phyloP scores from a whole-genome alignment of 2,113 vertebrate species.

The Odobenus rosmarus region DNA sequence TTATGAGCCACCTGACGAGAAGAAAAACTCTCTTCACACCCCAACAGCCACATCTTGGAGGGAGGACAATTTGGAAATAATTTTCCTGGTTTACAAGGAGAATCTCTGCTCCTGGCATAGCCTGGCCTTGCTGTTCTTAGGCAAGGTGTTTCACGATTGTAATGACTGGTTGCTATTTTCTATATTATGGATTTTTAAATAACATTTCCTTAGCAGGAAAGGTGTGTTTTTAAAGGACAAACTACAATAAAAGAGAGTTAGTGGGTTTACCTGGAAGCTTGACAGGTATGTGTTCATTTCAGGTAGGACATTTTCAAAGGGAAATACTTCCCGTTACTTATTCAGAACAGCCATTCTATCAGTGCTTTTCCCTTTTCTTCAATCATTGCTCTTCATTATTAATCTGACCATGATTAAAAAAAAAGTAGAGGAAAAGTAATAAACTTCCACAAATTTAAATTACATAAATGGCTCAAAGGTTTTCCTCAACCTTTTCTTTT shows the following conservation, averaged over 20 bases:
- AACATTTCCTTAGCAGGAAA: conserved; percentile 18
- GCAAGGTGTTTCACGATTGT: neutral
- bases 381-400: conserved; percentile 20
- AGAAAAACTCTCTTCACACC: neutral
- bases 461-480: neutral
- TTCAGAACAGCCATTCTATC: conserved; percentile 1
- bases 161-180: neutral
- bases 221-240: neutral
- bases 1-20: neutral
- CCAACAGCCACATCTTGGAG: neutral
- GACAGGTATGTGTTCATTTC: conserved; percentile 42
- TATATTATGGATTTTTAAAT: conserved; percentile 40
- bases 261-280: neutral
- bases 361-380: neutral
- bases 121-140: neutral
- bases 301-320: conserved; percentile 30
- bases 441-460: neutral
- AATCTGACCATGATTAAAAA: conserved; percentile 1
- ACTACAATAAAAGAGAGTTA: neutral
- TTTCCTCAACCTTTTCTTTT: neutral
- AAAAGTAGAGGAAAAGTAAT: conserved; percentile 6
- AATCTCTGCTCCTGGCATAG: neutral
- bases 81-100: neutral
- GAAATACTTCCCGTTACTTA: neutral
- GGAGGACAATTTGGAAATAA: neutral